A percentile compares a stretch with the other conserved stretches of the same genome.
phyloP scores from a whole-genome alignment of 2,797 vertebrate genomes.

The Kryptopterus vitreolus region DNA sequence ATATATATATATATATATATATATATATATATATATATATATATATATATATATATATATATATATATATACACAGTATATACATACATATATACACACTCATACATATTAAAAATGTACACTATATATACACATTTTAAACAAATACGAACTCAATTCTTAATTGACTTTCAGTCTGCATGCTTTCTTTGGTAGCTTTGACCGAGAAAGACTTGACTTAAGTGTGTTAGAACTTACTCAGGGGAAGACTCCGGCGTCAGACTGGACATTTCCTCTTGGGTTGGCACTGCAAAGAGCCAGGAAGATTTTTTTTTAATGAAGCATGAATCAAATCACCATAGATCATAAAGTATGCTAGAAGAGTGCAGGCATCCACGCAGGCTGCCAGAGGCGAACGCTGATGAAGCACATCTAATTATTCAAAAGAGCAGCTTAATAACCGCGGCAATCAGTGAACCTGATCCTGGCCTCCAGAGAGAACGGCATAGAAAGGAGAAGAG shows the following conservation, averaged over 20 bases:
- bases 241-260: conserved; percentile 97
- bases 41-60: too few species aligned
- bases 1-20: too few species aligned
- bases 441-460: conserved; percentile 37
- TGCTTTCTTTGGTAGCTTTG: not conserved
- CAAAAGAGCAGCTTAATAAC: conserved; percentile 48
- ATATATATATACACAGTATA: too few species aligned
- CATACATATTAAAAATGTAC: too few species aligned
- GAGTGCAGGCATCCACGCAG: conserved; percentile 21
- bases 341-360: conserved; percentile 39
- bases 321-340: conserved; percentile 17
- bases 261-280: conserved; percentile 98
- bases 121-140: too few species aligned
- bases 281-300: conserved; percentile 81
- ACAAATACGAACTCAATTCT: too few species aligned
- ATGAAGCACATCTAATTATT: conserved; percentile 54
- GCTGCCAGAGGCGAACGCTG: conserved; percentile 45
- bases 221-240: conserved; percentile 83
- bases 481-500: not conserved
- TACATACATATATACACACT: too few species aligned
- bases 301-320: conserved; percentile 15
- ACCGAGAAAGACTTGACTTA: not conserved
- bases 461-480: conserved; percentile 30
- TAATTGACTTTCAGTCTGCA: too few species aligned
- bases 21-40: too few species aligned